phyloP scores from a whole-genome alignment of 92 coral and sea anemone genomes.

The Palythoa heliodiscus region DNA sequence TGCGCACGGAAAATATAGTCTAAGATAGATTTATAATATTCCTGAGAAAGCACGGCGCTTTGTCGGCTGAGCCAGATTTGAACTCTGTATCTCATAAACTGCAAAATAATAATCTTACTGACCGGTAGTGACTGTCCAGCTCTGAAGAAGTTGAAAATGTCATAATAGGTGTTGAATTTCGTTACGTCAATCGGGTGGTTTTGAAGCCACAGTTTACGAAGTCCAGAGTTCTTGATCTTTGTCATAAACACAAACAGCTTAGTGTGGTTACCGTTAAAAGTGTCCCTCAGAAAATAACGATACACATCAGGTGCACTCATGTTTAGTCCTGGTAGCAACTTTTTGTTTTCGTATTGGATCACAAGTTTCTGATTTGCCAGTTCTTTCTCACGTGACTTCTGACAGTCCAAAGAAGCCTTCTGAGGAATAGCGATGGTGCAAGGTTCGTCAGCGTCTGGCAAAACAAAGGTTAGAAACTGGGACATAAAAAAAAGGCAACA shows the following conservation, averaged over 20 bases:
- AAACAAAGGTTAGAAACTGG: neutral
- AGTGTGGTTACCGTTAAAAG: neutral
- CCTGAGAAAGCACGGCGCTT: no score
- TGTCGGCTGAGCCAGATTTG: no score
- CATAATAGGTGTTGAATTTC: neutral
- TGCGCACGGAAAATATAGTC: no score
- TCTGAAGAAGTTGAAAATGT: slow-evolving; percentile 8
- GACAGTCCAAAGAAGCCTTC: slow-evolving; percentile 23
- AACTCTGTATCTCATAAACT: no score
- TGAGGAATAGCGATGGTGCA: slow-evolving; percentile 1
- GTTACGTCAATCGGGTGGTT: neutral
- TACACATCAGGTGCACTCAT: neutral
- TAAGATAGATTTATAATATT: no score
- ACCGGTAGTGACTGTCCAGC: neutral
- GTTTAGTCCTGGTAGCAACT: neutral
- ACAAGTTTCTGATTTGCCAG: slow-evolving; percentile 1
- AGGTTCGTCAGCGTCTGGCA: neutral
- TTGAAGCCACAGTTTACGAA: neutral
- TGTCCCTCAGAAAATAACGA: neutral
- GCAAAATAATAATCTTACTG: neutral
- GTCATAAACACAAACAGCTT: neutral
- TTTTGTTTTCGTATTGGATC: neutral
- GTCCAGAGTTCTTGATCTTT: neutral
- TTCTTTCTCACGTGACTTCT: slow-evolving; percentile 10
- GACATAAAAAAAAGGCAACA: no score